Evolutionary conservation across 2,888 invertebrate species (phyloP), one percentile per base, ranked within the genome.

Genomic region (Thecophora atra): DNA sequence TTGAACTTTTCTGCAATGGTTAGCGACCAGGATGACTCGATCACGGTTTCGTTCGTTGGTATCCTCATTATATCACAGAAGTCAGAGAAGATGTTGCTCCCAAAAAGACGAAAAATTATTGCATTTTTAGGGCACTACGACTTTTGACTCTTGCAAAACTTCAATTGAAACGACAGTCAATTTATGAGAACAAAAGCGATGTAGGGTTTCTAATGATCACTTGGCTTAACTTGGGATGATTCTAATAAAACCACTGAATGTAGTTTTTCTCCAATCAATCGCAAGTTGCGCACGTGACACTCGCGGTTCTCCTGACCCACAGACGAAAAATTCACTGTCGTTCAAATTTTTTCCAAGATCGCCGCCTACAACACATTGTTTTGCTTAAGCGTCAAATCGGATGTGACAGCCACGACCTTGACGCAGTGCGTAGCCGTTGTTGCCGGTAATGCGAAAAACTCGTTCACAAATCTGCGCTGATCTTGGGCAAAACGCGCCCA

Each of bases 371-470:
- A 28, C 30, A 30, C 51, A 11, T 30, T 65, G 47, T 15, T 30
- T 8, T n/a, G 21, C 7, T 6, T 6, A 44, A 37, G 42, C 30
- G 42, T 51, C 15, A 62, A 70, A n/a, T 17, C 24, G 28, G 1
- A 15, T 60, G 26, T 69, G 69, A 47, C 60, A 60, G 21, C 13
- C 24, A 47, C 52, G 70, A 70, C 70, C 70, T 70, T 70, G 70
- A 4, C 37, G n/a, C 15, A 7, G 7, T 21, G 28, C n/a, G 15
- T 42, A 21, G 7, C 21, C n/a, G 11, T n/a, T 30, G 17, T 51
- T 21, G 21, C 8, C 52, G 62, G 58, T 42, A 44, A 69, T 56
- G 56, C 42, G 28, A 60, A 44, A 54, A 60, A 68, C 19, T 47
- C 47, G 68, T 24, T 69, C 47, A 44, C 21, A 67, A 68, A 44